Evolutionary conservation across 2,797 vertebrate species (phyloP).

Genomic region (Cossypha polioptera): DNA sequence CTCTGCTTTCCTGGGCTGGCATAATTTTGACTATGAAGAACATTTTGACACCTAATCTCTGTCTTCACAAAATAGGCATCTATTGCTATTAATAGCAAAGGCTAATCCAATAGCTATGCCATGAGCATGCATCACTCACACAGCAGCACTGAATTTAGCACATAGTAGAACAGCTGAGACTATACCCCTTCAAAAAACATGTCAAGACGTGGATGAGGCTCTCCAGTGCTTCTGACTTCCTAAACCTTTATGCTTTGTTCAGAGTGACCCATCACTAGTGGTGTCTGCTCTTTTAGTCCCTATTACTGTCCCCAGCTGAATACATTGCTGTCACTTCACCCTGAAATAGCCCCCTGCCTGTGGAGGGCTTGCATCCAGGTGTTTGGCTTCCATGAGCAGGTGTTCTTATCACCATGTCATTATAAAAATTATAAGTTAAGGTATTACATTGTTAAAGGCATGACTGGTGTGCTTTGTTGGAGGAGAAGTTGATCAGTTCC

Average conservation of each 20-base stretch:
- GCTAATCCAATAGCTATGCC: background rate
- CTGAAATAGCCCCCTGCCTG: background rate
- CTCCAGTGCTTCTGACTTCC: background rate
- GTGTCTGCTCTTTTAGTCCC: background rate
- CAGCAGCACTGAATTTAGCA: background rate
- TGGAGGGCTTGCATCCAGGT: background rate
- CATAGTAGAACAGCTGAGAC: background rate
- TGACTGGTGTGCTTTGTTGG: background rate
- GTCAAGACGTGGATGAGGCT: background rate
- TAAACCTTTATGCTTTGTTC: background rate
- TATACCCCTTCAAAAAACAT: background rate
- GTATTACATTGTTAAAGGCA: background rate
- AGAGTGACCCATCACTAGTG: background rate
- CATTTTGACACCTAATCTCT: background rate
- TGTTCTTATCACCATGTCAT: background rate
- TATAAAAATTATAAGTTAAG: background rate
- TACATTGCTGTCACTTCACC: background rate
- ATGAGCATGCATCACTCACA: background rate
- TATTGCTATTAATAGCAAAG: background rate
- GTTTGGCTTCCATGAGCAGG: background rate
- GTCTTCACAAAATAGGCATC: background rate
- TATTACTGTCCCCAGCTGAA: background rate
- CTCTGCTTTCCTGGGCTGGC: background rate
- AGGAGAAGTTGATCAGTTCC: background rate
- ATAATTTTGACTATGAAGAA: background rate